Conservation (phyloP, 2,113 vertebrate genomes). For the Pteropus alecto region DNA sequence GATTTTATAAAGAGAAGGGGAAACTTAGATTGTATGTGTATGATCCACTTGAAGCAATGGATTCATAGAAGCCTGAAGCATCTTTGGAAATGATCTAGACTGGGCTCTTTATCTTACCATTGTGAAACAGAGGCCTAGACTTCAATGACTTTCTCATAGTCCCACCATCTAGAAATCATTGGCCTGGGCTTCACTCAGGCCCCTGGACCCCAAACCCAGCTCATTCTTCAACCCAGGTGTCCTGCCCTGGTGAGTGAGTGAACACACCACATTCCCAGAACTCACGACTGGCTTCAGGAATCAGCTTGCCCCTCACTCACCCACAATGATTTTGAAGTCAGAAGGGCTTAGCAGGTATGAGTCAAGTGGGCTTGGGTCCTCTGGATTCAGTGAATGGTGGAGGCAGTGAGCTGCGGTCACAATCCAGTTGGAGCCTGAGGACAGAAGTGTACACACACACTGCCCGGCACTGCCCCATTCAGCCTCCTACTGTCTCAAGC, state of each 20-base stretch:
- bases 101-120: not conserved
- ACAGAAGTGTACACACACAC: not conserved
- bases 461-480: fast-evolving
- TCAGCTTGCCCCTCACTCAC: slow-evolving; percentile 61
- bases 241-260: not conserved
- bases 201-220: not conserved
- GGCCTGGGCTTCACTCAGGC: not conserved
- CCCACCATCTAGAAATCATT: not conserved
- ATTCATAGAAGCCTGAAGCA: not conserved
- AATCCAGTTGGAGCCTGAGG: slow-evolving; percentile 78
- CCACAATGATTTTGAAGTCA: slow-evolving; percentile 78
- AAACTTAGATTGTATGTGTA: not conserved
- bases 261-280: not conserved
- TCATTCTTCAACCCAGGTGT: not conserved
- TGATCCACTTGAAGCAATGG: not conserved
- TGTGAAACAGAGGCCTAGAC: not conserved
- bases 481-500: not conserved
- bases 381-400: slow-evolving; percentile 45
- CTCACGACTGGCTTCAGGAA: not conserved
- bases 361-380: not conserved
- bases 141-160: not conserved
- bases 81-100: not conserved
- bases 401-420: slow-evolving; percentile 82
- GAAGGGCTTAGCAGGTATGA: slow-evolving; percentile 52
- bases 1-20: not conserved